Evolutionary conservation across 92 coral and sea anemone species (phyloP).

Genomic region (Porites evermanni): DNA sequence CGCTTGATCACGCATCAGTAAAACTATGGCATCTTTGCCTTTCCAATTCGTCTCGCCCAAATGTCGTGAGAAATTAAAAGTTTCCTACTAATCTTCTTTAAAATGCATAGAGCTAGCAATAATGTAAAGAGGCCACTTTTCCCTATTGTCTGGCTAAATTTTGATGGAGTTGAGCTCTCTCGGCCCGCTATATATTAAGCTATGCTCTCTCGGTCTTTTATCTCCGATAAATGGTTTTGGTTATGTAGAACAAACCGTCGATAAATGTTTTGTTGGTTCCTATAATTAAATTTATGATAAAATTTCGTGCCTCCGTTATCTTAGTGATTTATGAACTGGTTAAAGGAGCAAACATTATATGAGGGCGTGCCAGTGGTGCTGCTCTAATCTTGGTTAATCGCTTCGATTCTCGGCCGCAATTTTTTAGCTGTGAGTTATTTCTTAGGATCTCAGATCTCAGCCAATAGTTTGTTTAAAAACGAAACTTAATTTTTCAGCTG

Average conservation of each 20-base stretch:
- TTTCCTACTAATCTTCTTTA: slow-evolving; percentile 19
- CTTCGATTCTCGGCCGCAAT: no score
- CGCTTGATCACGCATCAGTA: not conserved
- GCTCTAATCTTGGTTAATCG: no score
- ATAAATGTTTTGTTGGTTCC: not conserved
- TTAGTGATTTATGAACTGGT: not conserved
- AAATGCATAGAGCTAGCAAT: slow-evolving; percentile 4
- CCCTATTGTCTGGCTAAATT: not conserved
- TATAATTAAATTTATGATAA: not conserved
- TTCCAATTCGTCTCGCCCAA: slow-evolving; percentile 17
- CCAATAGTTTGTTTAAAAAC: not conserved
- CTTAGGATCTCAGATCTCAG: no score
- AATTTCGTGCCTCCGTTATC: not conserved
- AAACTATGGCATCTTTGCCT: not conserved
- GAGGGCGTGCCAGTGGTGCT: no score
- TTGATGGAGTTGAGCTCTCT: not conserved
- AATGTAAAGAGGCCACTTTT: not conserved
- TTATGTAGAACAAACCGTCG: not conserved
- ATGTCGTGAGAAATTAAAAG: not conserved
- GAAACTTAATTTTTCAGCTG: not conserved
- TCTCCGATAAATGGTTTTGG: not conserved
- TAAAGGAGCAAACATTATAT: not conserved
- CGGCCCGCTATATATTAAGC: no score
- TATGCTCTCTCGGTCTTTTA: not conserved
- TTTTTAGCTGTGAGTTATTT: no score